Conservation (phyloP, 2,888 invertebrate species). For the Rhagium mordax region DNA sequence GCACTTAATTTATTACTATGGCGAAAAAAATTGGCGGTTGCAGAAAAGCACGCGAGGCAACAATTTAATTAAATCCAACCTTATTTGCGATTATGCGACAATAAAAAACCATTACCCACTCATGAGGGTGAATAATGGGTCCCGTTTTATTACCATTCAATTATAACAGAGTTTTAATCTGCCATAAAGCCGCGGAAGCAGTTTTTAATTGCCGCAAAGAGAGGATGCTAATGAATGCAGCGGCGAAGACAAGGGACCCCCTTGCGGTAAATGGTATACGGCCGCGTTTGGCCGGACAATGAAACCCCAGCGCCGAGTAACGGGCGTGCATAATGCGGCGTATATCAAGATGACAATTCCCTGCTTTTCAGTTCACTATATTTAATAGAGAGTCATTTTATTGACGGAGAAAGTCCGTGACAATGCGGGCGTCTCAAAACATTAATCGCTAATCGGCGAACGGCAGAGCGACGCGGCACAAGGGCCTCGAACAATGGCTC, state of each 20-base stretch:
- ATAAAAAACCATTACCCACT: conserved; percentile 35
- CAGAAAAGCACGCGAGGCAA: background rate
- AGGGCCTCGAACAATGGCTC: conserved; percentile 63
- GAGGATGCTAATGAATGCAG: conserved; percentile 26
- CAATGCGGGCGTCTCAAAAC: conserved; percentile 47
- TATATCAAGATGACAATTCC: conserved; percentile 67
- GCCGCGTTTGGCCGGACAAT: conserved; percentile 32
- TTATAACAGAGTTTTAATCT: conserved; percentile 43
- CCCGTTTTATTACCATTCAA: conserved; percentile 42
- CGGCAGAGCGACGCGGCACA: conserved; percentile 64
- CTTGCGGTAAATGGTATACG: conserved; percentile 21
- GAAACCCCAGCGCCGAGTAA: conserved; percentile 50
- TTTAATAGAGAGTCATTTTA: conserved; percentile 66
- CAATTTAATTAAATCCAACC: background rate
- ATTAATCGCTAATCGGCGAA: conserved; percentile 36
- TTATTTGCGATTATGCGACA: background rate
- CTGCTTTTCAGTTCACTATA: conserved; percentile 64
- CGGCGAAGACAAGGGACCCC: conserved; percentile 1
- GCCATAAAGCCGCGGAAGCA: conserved; percentile 35
- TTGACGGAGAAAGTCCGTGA: conserved; percentile 56
- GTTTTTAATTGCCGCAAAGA: conserved; percentile 42
- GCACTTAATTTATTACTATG: too few species aligned
- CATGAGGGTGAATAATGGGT: conserved; percentile 37
- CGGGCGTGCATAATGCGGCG: conserved; percentile 66
- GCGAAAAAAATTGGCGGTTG: background rate